Evolutionary conservation across 2,113 vertebrate genomes (phyloP).

Genomic region (Phylloscopus whistleri): DNA sequence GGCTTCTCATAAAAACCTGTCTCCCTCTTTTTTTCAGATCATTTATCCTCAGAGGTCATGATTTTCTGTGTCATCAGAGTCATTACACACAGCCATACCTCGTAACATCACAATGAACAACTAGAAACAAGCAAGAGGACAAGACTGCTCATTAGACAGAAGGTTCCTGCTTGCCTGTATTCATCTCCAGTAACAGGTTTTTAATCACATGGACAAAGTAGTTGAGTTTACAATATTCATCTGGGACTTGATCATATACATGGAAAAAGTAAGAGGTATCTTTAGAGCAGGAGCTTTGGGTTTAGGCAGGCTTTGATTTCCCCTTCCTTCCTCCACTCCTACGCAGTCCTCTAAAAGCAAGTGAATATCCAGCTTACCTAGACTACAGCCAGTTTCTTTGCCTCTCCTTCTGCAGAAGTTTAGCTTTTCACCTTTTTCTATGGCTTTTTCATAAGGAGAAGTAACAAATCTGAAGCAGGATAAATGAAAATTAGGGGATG

Average conservation of each 20-base stretch:
- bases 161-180: background rate
- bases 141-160: background rate
- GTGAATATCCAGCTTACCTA: slow-evolving; percentile 50
- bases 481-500: slow-evolving; percentile 28
- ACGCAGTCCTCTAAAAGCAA: slow-evolving; percentile 29
- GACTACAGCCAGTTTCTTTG: background rate
- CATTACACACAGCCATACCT: background rate
- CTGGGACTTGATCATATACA: slow-evolving; percentile 4
- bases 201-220: background rate
- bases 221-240: background rate
- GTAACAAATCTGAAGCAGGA: background rate
- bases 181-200: background rate
- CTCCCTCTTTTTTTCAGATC: background rate
- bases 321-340: slow-evolving; percentile 51
- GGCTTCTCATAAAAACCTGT: background rate
- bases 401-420: slow-evolving; percentile 10
- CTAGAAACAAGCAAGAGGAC: background rate
- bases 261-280: slow-evolving; percentile 26
- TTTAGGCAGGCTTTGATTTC: slow-evolving; percentile 20
- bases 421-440: slow-evolving; percentile 34
- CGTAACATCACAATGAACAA: background rate
- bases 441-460: slow-evolving; percentile 34
- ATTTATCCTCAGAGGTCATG: background rate
- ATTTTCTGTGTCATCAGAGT: background rate
- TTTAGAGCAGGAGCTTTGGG: background rate